A percentile compares a stretch with the other conserved stretches of the same genome.
Evolutionary conservation across 2,113 vertebrate species (phyloP).

Genomic region (Falcunculus frontatus): DNA sequence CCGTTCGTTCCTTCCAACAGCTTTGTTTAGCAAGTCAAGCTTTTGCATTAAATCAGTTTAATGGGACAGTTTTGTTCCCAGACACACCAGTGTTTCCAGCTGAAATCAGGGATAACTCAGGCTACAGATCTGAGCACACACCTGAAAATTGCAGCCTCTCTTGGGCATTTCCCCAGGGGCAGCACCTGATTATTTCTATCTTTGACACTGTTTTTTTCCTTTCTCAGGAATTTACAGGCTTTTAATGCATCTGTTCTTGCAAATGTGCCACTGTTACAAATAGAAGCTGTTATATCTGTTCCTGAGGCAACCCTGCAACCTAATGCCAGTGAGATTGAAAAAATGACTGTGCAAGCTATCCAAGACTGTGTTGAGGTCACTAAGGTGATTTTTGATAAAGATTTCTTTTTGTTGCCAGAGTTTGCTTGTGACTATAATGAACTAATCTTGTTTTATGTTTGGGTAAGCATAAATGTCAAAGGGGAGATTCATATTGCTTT

Average conservation of each 20-base stretch:
- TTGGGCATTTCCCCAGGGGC: background rate
- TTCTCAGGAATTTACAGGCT: constrained; percentile 80
- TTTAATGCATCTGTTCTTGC: constrained; percentile 79
- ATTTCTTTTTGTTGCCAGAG: background rate
- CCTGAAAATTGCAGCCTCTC: background rate
- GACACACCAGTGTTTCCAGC: background rate
- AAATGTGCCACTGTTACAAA: constrained; percentile 78
- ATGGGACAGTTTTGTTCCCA: background rate
- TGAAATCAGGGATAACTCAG: background rate
- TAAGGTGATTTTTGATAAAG: constrained; percentile 74
- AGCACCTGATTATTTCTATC: background rate
- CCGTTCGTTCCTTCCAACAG: background rate
- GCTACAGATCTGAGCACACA: background rate
- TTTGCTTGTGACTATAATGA: background rate
- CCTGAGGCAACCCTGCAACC: constrained; percentile 84
- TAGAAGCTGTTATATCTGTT: constrained; percentile 80
- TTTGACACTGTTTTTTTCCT: background rate
- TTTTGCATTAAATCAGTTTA: background rate
- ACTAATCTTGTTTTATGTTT: background rate
- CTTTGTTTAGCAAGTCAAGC: background rate
- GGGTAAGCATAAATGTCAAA: background rate
- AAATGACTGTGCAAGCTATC: constrained; percentile 77
- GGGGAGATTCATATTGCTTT: background rate
- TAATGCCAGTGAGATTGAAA: constrained; percentile 77
- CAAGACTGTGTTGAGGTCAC: constrained; percentile 83